Conservation (phyloP, 2,113 vertebrate species). For the Puffinus mauretanicus region DNA sequence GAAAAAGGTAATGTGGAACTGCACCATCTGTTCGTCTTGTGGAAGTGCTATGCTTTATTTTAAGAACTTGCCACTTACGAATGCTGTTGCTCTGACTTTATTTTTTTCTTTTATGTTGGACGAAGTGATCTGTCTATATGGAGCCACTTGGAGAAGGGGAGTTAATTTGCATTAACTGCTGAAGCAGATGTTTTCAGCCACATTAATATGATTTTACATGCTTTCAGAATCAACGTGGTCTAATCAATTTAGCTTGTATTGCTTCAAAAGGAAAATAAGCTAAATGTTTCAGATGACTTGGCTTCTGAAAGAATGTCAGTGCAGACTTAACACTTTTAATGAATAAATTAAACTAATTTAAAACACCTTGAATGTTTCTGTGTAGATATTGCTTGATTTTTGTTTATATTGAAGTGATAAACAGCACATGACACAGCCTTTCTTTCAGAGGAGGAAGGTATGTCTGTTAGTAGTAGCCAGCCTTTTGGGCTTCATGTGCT, state of each 20-base stretch:
- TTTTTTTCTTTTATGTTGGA: neutral
- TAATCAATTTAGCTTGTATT: neutral
- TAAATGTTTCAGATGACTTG: neutral
- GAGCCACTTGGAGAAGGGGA: neutral
- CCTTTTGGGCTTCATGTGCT: neutral
- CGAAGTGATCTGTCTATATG: neutral
- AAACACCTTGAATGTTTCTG: neutral
- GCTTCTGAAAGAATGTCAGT: conserved; percentile 1
- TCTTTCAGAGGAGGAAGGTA: neutral
- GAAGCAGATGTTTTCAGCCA: conserved; percentile 27
- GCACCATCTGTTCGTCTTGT: conserved; percentile 42
- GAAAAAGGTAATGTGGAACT: conserved; percentile 12
- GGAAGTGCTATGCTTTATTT: conserved; percentile 46
- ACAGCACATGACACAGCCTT: neutral
- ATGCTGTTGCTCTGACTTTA: neutral
- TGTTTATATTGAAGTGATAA: neutral
- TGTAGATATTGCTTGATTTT: neutral
- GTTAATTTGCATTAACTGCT: neutral
- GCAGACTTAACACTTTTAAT: neutral
- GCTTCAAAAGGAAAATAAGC: neutral
- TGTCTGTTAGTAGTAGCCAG: neutral
- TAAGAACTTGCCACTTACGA: neutral
- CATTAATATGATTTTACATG: neutral
- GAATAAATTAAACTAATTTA: neutral
- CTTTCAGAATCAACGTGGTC: neutral